Percentiles rank a stretch among this genome's conserved stretches.
Evolutionary conservation across 2,113 vertebrate genomes (phyloP).

Genomic region (Glaucidium brasilianum): DNA sequence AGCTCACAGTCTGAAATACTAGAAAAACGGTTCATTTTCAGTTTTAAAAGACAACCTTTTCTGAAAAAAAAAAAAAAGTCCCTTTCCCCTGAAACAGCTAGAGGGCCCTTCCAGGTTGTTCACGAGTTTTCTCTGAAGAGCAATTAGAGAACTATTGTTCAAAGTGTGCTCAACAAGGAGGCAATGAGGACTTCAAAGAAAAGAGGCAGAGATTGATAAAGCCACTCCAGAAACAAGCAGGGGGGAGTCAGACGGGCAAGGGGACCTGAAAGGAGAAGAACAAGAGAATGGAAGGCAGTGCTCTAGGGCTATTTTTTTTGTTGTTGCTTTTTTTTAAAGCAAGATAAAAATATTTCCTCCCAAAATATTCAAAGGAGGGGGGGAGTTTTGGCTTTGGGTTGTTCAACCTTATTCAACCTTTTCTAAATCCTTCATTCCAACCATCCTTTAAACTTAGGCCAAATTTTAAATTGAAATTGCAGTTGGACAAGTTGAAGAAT

Average conservation of each 20-base stretch:
- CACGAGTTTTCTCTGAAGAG: constrained; percentile 47
- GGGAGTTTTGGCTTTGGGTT: not conserved
- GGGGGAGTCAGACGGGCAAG: not conserved
- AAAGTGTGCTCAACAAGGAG: constrained; percentile 36
- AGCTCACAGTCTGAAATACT: not conserved
- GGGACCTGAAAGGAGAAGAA: not conserved
- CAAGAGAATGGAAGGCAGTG: not conserved
- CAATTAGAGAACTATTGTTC: constrained; percentile 58
- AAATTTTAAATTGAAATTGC: not conserved
- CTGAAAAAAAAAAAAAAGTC: not conserved
- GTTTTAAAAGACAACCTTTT: not conserved
- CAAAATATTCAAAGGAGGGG: not conserved
- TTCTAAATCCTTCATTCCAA: not conserved
- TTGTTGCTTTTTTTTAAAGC: not conserved
- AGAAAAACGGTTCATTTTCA: not conserved
- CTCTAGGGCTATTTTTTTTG: not conserved
- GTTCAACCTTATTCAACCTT: not conserved
- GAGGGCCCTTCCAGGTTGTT: constrained; percentile 42
- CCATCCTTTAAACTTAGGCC: not conserved
- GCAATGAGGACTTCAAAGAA: constrained; percentile 15
- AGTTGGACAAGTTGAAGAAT: not conserved
- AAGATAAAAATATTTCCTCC: not conserved
- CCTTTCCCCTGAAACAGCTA: constrained; percentile 8
- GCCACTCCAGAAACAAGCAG: not conserved
- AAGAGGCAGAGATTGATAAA: constrained; percentile 33